Evolutionary conservation across 1,140 invertebrate genomes (phyloP), one percentile per base, ranked within the genome.

Genomic region (Anadara kagoshimensis): DNA sequence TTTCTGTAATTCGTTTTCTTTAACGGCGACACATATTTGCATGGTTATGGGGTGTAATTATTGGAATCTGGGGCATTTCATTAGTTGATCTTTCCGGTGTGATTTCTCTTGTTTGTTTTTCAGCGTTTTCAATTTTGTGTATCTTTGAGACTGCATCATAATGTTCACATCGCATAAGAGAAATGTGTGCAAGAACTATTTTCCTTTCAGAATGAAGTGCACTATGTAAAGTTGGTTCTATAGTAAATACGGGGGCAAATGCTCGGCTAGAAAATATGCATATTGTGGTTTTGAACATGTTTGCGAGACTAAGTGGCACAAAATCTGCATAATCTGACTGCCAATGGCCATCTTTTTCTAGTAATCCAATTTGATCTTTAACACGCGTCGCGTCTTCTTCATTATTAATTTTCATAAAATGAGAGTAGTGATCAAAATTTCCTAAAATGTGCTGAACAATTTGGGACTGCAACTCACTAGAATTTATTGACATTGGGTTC

Each of bases 41-140:
- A 18, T 47, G 22, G 53, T 70, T 70, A 43, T 62, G 56, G 5
- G 68, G 68, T 29, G 58, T 69, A 16, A 43, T 24, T 3, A 44
- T 43, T 2, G 24, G 18, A 29, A 53, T 22, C 11, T 53, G 3
- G 24, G 1, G 2, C 1, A 10, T 2, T 12, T 0, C 18, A 26
- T 29, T 16, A 8, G 51, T 65, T 53, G 16, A 36, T 56, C 0
- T 3, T 43, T 5, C 24, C 0, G 36, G 29, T 7, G 2, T 20
- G 1, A 1, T 10, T 5, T 41, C 18, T 26, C 53, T 65, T 14
- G 22, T 36, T 29, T 26, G 11, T n/a, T 36, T 29, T 53, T 7
- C 20, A 51, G 3, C 0, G 49, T 20, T 22, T 0, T 44, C 2
- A 43, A 18, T 54, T 16, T 54, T n/a, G 1, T 14, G 12, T n/a